Percentiles rank a stretch among this genome's conserved stretches.
Evolutionary conservation across 2,888 invertebrate genomes (phyloP).

Genomic region (Rhamnusium bicolor): DNA sequence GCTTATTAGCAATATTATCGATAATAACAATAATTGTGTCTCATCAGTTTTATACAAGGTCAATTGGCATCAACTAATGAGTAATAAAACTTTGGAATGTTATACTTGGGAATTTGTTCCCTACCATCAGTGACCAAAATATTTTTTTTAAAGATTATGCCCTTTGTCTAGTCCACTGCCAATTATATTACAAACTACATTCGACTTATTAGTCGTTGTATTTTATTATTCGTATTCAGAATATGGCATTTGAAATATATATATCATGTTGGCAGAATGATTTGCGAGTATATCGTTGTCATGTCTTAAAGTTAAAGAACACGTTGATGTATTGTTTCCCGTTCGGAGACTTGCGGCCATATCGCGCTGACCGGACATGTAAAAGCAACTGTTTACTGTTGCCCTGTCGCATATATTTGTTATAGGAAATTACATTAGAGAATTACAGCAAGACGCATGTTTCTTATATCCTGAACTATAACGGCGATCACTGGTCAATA

Average conservation of each 20-base stretch:
- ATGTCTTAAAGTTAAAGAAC: slow-evolving; percentile 57
- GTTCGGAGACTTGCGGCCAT: slow-evolving; percentile 53
- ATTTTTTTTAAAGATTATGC: too few relatives aligned
- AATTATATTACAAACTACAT: too few relatives aligned
- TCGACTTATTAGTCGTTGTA: too few relatives aligned
- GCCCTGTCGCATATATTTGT: slow-evolving; percentile 61
- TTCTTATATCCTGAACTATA: slow-evolving; percentile 55
- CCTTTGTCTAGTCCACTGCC: too few relatives aligned
- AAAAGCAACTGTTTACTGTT: slow-evolving; percentile 61
- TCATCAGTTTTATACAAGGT: too few relatives aligned
- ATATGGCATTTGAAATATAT: slow-evolving; percentile 51
- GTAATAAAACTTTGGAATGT: too few relatives aligned
- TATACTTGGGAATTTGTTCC: too few relatives aligned
- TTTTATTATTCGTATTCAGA: too few relatives aligned
- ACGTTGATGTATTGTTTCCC: slow-evolving; percentile 63
- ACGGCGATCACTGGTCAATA: slow-evolving; percentile 7
- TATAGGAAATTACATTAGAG: slow-evolving; percentile 65
- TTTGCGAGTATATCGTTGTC: slow-evolving; percentile 57
- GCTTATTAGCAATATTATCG: too few relatives aligned
- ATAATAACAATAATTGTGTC: too few relatives aligned
- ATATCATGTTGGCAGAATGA: slow-evolving; percentile 54
- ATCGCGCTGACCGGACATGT: slow-evolving; percentile 62
- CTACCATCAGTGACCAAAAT: too few relatives aligned
- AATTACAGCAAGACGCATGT: slow-evolving; percentile 52
- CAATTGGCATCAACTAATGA: too few relatives aligned